Evolutionary conservation across 2,888 invertebrate species (phyloP), one percentile per base, ranked within the genome.

Genomic region (Mamestra brassicae): DNA sequence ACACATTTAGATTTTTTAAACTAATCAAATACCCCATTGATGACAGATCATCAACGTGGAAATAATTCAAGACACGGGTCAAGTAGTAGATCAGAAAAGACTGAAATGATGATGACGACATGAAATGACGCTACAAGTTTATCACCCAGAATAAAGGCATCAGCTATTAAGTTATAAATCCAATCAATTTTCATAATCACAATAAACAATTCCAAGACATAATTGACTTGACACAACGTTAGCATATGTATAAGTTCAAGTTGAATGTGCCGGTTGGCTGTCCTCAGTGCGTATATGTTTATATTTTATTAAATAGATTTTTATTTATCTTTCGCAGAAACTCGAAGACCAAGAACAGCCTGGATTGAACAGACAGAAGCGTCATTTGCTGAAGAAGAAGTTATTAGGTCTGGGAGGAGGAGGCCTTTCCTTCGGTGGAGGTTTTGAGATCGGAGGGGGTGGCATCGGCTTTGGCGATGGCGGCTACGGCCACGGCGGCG

Each of bases 341-440:
- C 89, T 96, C 64, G 95, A 96, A 91, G 95, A 96, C 47, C 96
- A 96, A 88, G 89, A 87, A n/a, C 86, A 84, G 62, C 78, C 87
- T 78, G 82, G 60, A 67, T 87, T 84, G 36, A 94, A 92, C 80
- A 91, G 95, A 68, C 93, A 95, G 80, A 95, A 94, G 80, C 92
- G 96, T 4, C 91, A 91, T 57, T 82, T 93, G 17, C 83, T 89
- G 64, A 89, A 88, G 76, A 90, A 90, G 57, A 86, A 89, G 45
- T 67, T 93, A 3, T 76, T 93, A 45, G 90, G 91, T 68, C 78
- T 71, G 2, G 81, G 88, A 26, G 85, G 82, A 64, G 85, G 85
- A 3, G 90, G 90, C 1, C 89, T 92, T 38, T 79, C 83, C 42
- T 83, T 89, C 42, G 85, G 85, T 68, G 83, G 85, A 6, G 90